Base-by-base conservation (phyloP, 2,797 vertebrate genomes). In the Lagodon rhomboides region DNA sequence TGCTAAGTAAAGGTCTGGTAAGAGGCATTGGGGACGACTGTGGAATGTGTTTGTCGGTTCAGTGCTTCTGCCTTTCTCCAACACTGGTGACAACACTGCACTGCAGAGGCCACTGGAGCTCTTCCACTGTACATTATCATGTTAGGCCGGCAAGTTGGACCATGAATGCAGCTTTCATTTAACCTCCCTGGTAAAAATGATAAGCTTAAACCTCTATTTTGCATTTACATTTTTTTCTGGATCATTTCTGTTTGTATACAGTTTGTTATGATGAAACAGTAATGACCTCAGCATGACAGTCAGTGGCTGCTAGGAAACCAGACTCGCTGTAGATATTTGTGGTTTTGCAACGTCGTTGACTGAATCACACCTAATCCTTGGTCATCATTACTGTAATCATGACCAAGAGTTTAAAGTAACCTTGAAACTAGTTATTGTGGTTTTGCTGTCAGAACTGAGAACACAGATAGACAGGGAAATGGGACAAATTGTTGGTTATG, bases 1-100 rank as follows among this genome's bases (percentile, higher is more conserved):
- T 71, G 76, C 84, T 87, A 85, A 92, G 87, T 84, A 83, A 90
- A 89, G 76, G 43, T 87, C 83, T 75, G 63, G 44, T 54, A 34
- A 79, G 69, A 89, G 78, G 58, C 80, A 78, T 75, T 50, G 54
- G 71, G 80, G 82, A 82, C 47, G 66, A 81, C 79, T 65, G 49
- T 46, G 82, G 81, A 84, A 88, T 66, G 67, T 83, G 73, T 84
- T 84, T 87, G 83, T 85, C 60, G 30, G 77, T 86, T 91, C 80
- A 87, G 69, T 63, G 53, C 68, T 46, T 62, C 73, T 71, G 62
- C 53, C 60, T 76, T 79, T 80, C 61, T 73, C 67, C 68, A 64
- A n/a, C n/a, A n/a, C 56, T 49, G 12, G 44, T 58, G 78, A 80
- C 79, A 77, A 38, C 56, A n/a, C 73, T 55, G 63, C 53, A 12